Conservation (phyloP, 2,888 invertebrate species). For the Nymphalis urticae region DNA sequence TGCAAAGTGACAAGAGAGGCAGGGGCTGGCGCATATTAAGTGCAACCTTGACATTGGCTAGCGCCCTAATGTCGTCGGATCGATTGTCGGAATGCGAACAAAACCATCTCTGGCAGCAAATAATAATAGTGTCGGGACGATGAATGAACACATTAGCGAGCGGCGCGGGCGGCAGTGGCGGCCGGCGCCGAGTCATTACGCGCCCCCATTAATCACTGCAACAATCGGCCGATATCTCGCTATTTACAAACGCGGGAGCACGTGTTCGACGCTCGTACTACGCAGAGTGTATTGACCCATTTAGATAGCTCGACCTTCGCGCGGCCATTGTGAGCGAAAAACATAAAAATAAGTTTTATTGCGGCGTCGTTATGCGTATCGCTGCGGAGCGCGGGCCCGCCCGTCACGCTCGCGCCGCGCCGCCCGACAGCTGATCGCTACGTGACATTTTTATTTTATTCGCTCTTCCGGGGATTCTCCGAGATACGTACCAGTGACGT, state of each 20-base stretch:
- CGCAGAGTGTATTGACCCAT: conserved; percentile 82
- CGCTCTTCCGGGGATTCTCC: conserved; percentile 80
- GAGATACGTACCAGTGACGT: conserved; percentile 80
- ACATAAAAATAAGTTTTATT: conserved; percentile 83
- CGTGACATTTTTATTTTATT: conserved; percentile 82
- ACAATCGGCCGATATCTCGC: conserved; percentile 82
- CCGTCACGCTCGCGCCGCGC: conserved; percentile 65
- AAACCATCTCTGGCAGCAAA: conserved; percentile 72
- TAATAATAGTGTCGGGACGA: conserved; percentile 76
- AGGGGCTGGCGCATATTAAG: conserved; percentile 66
- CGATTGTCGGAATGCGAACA: conserved; percentile 72
- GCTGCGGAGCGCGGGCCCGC: conserved; percentile 63
- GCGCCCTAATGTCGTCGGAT: conserved; percentile 72
- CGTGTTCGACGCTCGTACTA: conserved; percentile 79
- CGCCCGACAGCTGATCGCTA: conserved; percentile 80
- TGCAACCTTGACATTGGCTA: conserved; percentile 79
- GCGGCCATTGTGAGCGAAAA: conserved; percentile 82
- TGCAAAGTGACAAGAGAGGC: conserved; percentile 50
- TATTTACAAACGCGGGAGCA: conserved; percentile 82
- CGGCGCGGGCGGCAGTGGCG: conserved; percentile 56
- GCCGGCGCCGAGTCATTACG: conserved; percentile 76
- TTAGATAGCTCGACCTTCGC: conserved; percentile 82
- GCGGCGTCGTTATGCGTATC: conserved; percentile 81
- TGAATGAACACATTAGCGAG: conserved; percentile 78
- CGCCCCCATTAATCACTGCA: conserved; percentile 81